Conservation (phyloP, 2,888 invertebrate species). For the Papilio protenor region DNA sequence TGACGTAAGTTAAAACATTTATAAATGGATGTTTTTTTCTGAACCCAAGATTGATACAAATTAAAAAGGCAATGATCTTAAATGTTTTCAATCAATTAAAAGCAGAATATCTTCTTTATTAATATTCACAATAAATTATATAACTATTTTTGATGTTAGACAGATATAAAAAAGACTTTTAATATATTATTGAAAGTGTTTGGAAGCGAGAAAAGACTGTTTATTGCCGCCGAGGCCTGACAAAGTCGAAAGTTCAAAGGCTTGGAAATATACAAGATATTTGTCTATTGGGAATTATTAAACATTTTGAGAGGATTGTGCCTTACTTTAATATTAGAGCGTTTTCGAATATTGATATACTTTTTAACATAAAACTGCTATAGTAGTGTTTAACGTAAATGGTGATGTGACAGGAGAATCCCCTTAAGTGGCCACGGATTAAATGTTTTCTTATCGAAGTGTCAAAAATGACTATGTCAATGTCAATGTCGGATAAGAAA, state of each 20-base stretch:
- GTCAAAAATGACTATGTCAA: not conserved
- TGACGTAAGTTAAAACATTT: not conserved
- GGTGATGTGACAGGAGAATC: no score
- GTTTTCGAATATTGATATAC: not conserved
- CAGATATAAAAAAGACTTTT: not conserved
- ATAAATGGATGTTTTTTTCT: not conserved
- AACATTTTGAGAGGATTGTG: not conserved
- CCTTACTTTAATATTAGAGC: not conserved
- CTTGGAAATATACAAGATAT: slow-evolving; percentile 2
- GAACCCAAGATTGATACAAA: not conserved
- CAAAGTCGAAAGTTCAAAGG: slow-evolving; percentile 10
- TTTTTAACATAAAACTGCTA: not conserved
- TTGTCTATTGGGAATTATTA: not conserved
- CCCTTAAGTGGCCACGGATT: not conserved
- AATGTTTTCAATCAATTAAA: not conserved
- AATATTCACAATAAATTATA: not conserved
- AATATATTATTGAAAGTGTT: not conserved
- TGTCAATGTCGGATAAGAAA: not conserved
- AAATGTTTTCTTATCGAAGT: not conserved
- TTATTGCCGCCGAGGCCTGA: not conserved
- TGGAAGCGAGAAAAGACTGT: not conserved
- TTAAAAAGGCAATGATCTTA: not conserved
- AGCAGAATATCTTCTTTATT: not conserved
- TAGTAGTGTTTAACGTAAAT: not conserved
- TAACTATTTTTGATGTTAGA: not conserved